Conservation (phyloP, 2,888 invertebrate genomes). For the Dichetophora obliterata region DNA sequence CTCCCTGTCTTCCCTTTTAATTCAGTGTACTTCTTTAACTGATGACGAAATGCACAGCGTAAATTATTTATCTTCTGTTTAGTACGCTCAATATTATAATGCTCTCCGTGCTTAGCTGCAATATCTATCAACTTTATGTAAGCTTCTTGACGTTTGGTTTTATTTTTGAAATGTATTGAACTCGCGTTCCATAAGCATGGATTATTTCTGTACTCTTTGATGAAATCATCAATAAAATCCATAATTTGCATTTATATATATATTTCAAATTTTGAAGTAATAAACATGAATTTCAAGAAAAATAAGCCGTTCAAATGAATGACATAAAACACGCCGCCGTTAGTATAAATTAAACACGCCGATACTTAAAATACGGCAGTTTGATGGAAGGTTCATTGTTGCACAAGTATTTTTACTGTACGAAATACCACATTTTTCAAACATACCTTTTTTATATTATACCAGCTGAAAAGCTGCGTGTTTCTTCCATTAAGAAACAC, state of each 20-base stretch:
- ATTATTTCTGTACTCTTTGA: constrained; percentile 67
- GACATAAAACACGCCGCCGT: too few species aligned
- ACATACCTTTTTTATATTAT: too few species aligned
- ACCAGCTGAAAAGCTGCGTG: too few species aligned
- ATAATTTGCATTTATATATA: constrained; percentile 44
- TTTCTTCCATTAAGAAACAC: too few species aligned
- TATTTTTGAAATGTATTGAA: constrained; percentile 66
- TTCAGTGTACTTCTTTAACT: constrained; percentile 67
- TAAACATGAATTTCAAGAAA: too few species aligned
- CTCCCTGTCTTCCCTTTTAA: constrained; percentile 66
- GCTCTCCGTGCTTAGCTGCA: constrained; percentile 68
- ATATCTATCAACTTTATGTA: constrained; percentile 67
- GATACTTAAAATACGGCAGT: too few species aligned
- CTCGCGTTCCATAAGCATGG: constrained; percentile 69
- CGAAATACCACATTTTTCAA: too few species aligned
- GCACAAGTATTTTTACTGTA: too few species aligned
- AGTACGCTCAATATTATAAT: constrained; percentile 68
- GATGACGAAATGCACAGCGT: constrained; percentile 68
- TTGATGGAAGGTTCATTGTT: too few species aligned
- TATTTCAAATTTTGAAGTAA: too few species aligned
- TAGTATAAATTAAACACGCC: too few species aligned
- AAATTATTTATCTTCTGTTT: constrained; percentile 70
- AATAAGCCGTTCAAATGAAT: too few species aligned
- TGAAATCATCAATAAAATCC: constrained; percentile 69
- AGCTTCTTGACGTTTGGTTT: constrained; percentile 66